Percentiles rank a stretch among this genome's conserved stretches.
Conservation (phyloP, 2,113 vertebrate species). For the Speoplatyrhinus poulsoni region DNA sequence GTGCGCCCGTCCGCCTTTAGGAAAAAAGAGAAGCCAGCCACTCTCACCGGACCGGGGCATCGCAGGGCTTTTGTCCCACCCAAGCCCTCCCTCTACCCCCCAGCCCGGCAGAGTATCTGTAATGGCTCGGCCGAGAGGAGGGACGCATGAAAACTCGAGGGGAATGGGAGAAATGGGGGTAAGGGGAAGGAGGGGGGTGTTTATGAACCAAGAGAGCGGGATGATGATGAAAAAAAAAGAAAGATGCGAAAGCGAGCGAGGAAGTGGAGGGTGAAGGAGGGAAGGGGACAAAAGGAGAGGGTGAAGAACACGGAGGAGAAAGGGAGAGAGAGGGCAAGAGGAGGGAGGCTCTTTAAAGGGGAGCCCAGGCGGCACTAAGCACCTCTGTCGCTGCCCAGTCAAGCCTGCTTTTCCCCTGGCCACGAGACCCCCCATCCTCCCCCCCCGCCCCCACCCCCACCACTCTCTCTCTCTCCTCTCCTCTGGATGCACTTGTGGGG, state of each 20-base stretch:
- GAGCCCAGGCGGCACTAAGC: conserved; percentile 96
- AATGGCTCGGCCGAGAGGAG: conserved; percentile 87
- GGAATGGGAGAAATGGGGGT: conserved; percentile 47
- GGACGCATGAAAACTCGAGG: conserved; percentile 28
- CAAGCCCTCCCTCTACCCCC: conserved; percentile 80
- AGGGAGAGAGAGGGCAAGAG: conserved; percentile 80
- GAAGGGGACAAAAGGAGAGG: conserved; percentile 73
- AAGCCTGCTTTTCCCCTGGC: conserved; percentile 89
- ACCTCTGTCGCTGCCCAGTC: conserved; percentile 92
- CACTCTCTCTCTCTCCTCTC: conserved; percentile 36
- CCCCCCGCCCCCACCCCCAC: background rate
- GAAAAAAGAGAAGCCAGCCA: conserved; percentile 83
- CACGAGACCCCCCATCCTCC: conserved; percentile 83
- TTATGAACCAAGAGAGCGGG: conserved; percentile 10
- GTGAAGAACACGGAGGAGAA: conserved; percentile 54
- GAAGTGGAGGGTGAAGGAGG: conserved; percentile 60
- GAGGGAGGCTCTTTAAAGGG: conserved; percentile 88
- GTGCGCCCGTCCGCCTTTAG: conserved; percentile 62
- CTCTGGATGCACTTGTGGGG: conserved; percentile 32
- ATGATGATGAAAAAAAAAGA: background rate
- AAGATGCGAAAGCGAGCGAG: conserved; percentile 60
- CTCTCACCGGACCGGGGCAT: conserved; percentile 73
- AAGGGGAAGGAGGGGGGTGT: conserved; percentile 58
- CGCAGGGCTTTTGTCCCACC: conserved; percentile 65
- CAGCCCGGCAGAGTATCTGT: conserved; percentile 90